Conservation (phyloP, 2,113 vertebrate genomes). For the Struthio camelus region DNA sequence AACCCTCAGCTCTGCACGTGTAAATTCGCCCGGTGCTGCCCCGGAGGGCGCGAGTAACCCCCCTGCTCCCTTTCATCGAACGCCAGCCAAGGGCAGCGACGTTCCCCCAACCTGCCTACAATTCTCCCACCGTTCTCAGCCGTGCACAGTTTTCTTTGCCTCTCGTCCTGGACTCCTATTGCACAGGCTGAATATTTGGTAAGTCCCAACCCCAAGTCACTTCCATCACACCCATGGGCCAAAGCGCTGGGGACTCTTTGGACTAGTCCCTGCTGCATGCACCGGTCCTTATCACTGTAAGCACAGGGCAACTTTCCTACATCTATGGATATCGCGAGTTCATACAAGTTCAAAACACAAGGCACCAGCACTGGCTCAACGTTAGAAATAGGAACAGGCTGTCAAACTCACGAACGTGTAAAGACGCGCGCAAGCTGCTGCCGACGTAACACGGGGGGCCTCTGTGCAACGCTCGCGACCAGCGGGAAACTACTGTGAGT, state of each 20-base stretch:
- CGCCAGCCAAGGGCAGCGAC: neutral
- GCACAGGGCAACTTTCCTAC: accelerated
- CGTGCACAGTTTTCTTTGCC: accelerated
- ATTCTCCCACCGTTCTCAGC: accelerated
- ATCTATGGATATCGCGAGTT: neutral
- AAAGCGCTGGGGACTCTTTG: neutral
- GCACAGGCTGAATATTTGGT: neutral
- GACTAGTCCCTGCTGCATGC: too few species aligned
- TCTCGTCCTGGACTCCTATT: accelerated
- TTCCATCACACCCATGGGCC: accelerated
- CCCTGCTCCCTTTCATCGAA: neutral
- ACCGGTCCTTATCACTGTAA: too few species aligned
- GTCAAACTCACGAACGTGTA: neutral
- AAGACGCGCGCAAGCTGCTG: too few species aligned
- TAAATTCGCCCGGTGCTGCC: neutral
- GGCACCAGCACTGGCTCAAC: neutral
- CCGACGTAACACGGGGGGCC: too few species aligned
- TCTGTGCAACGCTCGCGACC: too few species aligned
- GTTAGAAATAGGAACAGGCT: neutral
- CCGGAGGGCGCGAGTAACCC: neutral
- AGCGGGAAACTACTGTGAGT: too few species aligned
- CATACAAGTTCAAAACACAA: neutral
- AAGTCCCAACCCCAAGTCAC: neutral
- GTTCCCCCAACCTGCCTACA: neutral
- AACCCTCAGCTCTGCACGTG: neutral